phyloP scores from a whole-genome alignment of 2,113 vertebrate genomes.

The Bettongia penicillata region DNA sequence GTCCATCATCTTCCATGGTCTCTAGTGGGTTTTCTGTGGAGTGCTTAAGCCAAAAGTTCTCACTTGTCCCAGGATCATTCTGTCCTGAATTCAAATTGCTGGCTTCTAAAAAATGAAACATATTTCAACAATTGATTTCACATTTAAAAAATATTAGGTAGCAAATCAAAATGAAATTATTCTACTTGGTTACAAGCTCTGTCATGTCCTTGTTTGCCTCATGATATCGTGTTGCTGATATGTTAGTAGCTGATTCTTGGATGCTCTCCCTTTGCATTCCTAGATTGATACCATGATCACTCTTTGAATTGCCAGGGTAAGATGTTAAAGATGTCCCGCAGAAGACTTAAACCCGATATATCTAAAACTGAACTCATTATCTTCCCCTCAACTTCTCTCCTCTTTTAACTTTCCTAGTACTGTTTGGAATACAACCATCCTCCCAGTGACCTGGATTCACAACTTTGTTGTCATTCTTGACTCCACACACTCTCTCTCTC shows the following conservation, averaged over 20 bases:
- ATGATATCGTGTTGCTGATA: neutral
- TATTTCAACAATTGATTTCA: conserved; percentile 62
- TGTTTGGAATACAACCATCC: neutral
- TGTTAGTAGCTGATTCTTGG: neutral
- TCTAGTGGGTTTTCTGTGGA: conserved; percentile 26
- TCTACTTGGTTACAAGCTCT: neutral
- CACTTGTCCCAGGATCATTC: conserved; percentile 37
- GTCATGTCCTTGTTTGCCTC: neutral
- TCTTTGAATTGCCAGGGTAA: neutral
- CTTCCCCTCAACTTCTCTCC: neutral
- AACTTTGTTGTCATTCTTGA: neutral
- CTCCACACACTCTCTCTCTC: neutral
- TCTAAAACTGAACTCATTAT: neutral
- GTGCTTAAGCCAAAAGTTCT: conserved; percentile 21
- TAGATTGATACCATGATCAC: neutral
- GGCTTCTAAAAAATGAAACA: conserved; percentile 79
- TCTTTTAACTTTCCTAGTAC: neutral
- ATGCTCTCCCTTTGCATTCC: neutral
- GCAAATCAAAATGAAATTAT: neutral
- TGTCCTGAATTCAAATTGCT: conserved; percentile 22
- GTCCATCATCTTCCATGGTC: conserved; percentile 29
- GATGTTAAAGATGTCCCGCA: neutral
- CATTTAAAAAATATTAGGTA: conserved; percentile 16
- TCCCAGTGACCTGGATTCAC: neutral
- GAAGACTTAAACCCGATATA: neutral